A percentile compares a stretch with the other conserved stretches of the same genome.
phyloP scores from a whole-genome alignment of 2,797 vertebrate genomes.

The Macrochelys suwanniensis region DNA sequence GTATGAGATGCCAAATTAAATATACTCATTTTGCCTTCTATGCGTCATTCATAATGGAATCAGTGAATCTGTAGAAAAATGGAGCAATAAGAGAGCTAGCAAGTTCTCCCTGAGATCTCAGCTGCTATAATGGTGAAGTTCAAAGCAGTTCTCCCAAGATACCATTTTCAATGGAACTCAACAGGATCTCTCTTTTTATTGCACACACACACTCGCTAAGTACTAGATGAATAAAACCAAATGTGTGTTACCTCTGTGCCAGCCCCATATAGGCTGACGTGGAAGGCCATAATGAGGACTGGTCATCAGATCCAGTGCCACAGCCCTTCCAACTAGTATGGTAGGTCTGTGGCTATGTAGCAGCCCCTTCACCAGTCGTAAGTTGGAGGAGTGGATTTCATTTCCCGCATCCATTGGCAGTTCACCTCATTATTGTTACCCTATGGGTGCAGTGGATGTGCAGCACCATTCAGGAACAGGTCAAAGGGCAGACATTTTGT shows the following conservation, averaged over 20 bases:
- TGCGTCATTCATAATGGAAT: slow-evolving; percentile 45
- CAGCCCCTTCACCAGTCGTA: background rate
- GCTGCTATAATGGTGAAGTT: background rate
- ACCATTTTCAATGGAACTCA: background rate
- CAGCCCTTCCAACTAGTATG: background rate
- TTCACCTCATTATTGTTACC: background rate
- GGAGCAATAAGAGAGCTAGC: slow-evolving; percentile 17
- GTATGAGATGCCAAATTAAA: slow-evolving; percentile 66
- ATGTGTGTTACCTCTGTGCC: background rate
- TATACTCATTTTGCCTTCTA: slow-evolving; percentile 54
- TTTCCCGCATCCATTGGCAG: background rate
- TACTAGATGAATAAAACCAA: background rate
- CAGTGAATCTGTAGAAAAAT: slow-evolving; percentile 52
- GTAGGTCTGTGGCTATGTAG: background rate
- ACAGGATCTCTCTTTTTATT: background rate
- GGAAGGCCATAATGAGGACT: background rate
- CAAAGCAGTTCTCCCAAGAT: slow-evolving; percentile 26
- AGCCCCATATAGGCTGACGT: slow-evolving; percentile 36
- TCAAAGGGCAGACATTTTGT: background rate
- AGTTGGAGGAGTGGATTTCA: background rate
- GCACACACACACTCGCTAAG: background rate
- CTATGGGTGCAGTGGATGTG: background rate
- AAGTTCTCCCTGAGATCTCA: slow-evolving; percentile 33
- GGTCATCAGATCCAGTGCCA: background rate
- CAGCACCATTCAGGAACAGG: background rate